Percentiles rank a stretch among this genome's conserved stretches.
Conservation (phyloP, 2,113 vertebrate species). For the Pterocles burchelli region DNA sequence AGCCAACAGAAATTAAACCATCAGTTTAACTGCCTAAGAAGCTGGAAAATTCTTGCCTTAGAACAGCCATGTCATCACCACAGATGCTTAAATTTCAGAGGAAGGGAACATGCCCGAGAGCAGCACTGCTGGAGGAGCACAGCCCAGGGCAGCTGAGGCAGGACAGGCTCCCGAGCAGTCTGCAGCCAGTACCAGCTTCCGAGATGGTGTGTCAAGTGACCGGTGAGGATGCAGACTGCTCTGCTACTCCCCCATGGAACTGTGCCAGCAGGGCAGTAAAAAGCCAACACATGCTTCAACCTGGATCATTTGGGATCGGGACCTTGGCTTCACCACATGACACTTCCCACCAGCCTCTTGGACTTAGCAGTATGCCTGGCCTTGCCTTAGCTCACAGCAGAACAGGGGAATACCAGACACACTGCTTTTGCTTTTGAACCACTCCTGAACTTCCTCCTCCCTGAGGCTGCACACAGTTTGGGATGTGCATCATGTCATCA, state of each 20-base stretch:
- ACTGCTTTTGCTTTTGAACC: neutral
- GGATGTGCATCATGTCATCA: neutral
- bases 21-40: neutral
- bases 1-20: neutral
- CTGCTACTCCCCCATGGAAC: neutral
- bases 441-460: neutral
- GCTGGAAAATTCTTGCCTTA: neutral
- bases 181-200: neutral
- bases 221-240: neutral
- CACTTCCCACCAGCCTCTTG: neutral
- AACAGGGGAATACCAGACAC: neutral
- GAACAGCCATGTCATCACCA: neutral
- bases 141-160: neutral
- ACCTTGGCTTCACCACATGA: neutral
- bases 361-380: neutral
- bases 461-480: neutral
- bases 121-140: neutral
- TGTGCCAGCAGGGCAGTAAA: neutral
- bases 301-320: neutral
- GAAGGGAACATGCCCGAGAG: neutral
- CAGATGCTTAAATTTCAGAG: neutral
- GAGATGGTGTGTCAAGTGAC: neutral
- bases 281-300: neutral
- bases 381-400: neutral
- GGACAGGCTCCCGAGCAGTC: fast-evolving